phyloP scores from a whole-genome alignment of 2,888 invertebrate genomes.

The Synergus umbraculus region DNA sequence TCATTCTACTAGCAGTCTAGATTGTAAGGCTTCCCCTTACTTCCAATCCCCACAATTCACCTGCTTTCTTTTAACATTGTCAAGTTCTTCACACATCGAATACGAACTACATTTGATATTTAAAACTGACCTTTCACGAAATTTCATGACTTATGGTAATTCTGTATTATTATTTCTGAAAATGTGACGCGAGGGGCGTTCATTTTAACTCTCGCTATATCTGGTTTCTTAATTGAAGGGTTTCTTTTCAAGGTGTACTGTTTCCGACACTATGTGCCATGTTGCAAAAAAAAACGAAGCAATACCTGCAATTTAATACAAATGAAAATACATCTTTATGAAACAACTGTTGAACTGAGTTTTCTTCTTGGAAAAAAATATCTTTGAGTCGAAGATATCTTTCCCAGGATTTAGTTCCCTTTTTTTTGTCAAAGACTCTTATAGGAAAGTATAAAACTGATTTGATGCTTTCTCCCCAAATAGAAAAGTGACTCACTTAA shows the following conservation, averaged over 20 bases:
- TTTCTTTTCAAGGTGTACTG: constrained; percentile 25
- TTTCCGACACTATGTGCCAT: constrained; percentile 4
- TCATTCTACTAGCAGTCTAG: not conserved
- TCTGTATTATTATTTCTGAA: not conserved
- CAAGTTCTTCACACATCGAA: constrained; percentile 7
- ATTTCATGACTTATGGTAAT: constrained; percentile 4
- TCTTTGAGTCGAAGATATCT: not conserved
- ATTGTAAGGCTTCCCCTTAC: constrained; percentile 22
- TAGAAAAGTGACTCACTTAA: not conserved
- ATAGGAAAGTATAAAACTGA: not conserved
- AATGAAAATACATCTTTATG: constrained; percentile 18
- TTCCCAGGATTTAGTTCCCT: not conserved
- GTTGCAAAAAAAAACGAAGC: not conserved
- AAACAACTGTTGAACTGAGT: constrained; percentile 15
- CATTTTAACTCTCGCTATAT: constrained; percentile 24
- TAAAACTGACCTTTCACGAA: constrained; percentile 1
- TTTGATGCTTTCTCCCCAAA: not conserved
- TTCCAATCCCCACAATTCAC: constrained; percentile 15
- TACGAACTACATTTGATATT: not conserved
- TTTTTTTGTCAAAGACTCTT: too few species aligned
- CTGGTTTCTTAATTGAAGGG: constrained; percentile 33
- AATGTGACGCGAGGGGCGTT: not conserved
- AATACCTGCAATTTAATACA: constrained; percentile 9
- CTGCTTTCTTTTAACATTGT: not conserved
- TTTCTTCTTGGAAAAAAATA: not conserved